Base-by-base conservation (phyloP, 2,888 invertebrate genomes). In the Dicyrtoma fusca region DNA sequence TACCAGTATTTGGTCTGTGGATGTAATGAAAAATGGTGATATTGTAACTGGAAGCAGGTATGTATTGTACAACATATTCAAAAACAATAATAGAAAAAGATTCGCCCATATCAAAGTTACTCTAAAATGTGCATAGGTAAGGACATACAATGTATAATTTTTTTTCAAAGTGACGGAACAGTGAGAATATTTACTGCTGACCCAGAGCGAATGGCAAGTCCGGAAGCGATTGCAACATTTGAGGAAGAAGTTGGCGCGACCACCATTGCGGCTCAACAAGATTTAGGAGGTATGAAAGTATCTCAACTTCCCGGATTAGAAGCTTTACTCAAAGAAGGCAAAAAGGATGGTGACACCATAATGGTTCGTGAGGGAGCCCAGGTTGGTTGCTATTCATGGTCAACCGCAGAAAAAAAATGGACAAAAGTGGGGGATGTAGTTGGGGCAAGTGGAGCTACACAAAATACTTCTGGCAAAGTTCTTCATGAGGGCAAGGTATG, bases 1-100 rank as follows among this genome's bases (percentile, higher is more conserved):
- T 0, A 90, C 92, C 76, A 95, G 95, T 0, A 90, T 97, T 0
- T 99, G 99, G 99, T 86, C 88, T 21, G 91, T 95, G 1, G 87
- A 89, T 14, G 88, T 90, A 69, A 85, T 97, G 23, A 85, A 87
- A 6, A 96, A 97, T 84, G 92, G 92, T 0, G 97, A 98, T 83
- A 88, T 99, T 81, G 94, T 92, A 17, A 89, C 93, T 49, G 98
- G 95, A 82, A 83, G 85, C 76, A 88, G 87, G 88, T 87, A 51
- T 10, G 4, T 49, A 6, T 49, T 17, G 11, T 17, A 17, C 49
- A 49, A 34, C 3, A 34, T 5, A 8, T 34, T 34, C 34, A 34
- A 34, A 34, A 34, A 34, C 8, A 34, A 5, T 34, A 34, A 5
- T 34, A 34, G 8, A 34, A 34, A 34, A 34, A 34, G 34, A 34